phyloP scores from a whole-genome alignment of 2,888 invertebrate species.

The Leptinotarsa tumamoca region DNA sequence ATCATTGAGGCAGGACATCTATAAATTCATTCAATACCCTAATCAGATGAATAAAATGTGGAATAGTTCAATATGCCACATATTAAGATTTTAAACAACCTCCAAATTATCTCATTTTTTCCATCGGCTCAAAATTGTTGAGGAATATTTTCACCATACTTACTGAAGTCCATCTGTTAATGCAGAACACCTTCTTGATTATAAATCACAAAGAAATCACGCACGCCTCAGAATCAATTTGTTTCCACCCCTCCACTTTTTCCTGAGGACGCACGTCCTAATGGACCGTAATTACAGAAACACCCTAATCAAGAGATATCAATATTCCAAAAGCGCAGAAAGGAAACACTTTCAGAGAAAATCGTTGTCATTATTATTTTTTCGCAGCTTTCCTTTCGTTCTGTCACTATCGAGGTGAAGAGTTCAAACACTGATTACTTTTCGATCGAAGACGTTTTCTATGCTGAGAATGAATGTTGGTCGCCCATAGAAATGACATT shows the following conservation, averaged over 20 bases:
- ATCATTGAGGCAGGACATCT: no score
- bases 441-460: slow-evolving; percentile 36
- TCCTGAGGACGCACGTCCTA: not conserved
- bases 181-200: no score
- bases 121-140: no score
- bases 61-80: no score
- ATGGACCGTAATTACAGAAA: not conserved
- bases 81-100: no score
- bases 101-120: no score
- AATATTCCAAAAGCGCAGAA: not conserved
- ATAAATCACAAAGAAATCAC: not conserved
- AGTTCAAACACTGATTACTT: slow-evolving; percentile 29
- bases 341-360: not conserved
- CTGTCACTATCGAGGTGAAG: not conserved
- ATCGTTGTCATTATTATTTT: not conserved
- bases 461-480: slow-evolving; percentile 32
- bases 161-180: no score
- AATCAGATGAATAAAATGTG: no score
- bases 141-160: no score
- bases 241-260: not conserved
- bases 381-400: not conserved
- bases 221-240: not conserved
- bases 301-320: not conserved
- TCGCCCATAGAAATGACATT: slow-evolving; percentile 33
- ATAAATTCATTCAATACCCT: no score